phyloP scores from a whole-genome alignment of 1,140 invertebrate genomes.

The Eufriesea mexicana region DNA sequence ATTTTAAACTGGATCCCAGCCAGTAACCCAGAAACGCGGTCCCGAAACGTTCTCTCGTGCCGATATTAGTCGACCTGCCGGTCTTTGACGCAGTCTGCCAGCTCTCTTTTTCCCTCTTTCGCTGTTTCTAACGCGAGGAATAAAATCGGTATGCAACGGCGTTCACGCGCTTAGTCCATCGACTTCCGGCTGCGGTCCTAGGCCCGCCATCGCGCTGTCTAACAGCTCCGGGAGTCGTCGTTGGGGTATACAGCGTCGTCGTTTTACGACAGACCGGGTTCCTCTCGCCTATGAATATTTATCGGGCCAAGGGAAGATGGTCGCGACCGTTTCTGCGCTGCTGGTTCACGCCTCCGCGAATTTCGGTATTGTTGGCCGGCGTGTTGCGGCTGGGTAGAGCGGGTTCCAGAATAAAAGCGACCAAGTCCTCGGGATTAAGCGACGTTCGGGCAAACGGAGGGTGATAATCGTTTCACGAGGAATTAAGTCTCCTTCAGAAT shows the following conservation, averaged over 20 bases:
- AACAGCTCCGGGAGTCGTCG: slow-evolving; percentile 6
- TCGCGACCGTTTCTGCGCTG: neutral
- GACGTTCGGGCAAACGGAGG: slow-evolving; percentile 25
- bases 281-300: slow-evolving; percentile 62
- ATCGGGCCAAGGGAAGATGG: slow-evolving; percentile 37
- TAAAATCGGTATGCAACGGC: neutral
- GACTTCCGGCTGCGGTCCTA: slow-evolving; percentile 7
- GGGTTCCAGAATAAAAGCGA: slow-evolving; percentile 41
- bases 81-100: neutral
- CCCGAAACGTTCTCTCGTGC: neutral
- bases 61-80: slow-evolving; percentile 17
- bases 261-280: slow-evolving; percentile 44
- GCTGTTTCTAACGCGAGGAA: neutral
- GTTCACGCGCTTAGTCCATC: slow-evolving; percentile 4
- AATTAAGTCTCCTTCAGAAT: slow-evolving; percentile 16
- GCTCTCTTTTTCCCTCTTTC: neutral
- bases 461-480: slow-evolving; percentile 17
- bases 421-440: slow-evolving; percentile 45
- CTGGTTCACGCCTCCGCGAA: slow-evolving; percentile 31
- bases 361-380: slow-evolving; percentile 44
- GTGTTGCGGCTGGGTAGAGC: too few relatives aligned
- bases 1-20: slow-evolving; percentile 43
- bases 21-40: slow-evolving; percentile 34
- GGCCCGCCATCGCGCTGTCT: neutral
- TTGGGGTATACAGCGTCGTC: slow-evolving; percentile 26